Conservation (phyloP, 2,888 invertebrate species). For the Eristalinus aeneus region DNA sequence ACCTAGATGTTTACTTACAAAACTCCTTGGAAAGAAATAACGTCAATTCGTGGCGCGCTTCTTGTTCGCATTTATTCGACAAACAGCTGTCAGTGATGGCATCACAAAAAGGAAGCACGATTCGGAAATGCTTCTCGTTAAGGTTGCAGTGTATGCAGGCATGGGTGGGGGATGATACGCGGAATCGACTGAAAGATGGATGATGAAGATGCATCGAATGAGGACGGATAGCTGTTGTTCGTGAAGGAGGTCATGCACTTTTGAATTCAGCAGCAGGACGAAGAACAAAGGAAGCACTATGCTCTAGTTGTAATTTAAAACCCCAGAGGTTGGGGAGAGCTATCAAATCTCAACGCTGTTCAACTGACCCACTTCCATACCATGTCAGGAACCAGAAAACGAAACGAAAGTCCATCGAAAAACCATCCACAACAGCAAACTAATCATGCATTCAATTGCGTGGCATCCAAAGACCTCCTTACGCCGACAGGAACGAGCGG, state of each 20-base stretch:
- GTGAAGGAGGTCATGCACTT: not conserved
- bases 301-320: too few relatives aligned
- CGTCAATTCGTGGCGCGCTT: not conserved
- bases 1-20: not conserved
- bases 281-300: not conserved
- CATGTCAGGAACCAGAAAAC: not conserved
- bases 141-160: not conserved
- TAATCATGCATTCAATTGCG: too few relatives aligned
- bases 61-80: not conserved
- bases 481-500: not conserved
- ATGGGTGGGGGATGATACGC: not conserved
- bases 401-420: not conserved
- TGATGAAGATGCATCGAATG: not conserved
- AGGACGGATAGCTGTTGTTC: not conserved
- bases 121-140: not conserved
- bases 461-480: too few relatives aligned
- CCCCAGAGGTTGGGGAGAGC: too few relatives aligned
- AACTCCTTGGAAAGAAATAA: not conserved
- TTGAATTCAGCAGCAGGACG: not conserved
- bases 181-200: not conserved
- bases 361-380: not conserved
- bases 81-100: not conserved
- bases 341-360: not conserved
- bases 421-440: too few relatives aligned
- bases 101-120: not conserved